Percentiles rank a stretch among this genome's conserved stretches.
Evolutionary conservation across 2,113 vertebrate species (phyloP).

Genomic region (Tragelaphus scriptus): DNA sequence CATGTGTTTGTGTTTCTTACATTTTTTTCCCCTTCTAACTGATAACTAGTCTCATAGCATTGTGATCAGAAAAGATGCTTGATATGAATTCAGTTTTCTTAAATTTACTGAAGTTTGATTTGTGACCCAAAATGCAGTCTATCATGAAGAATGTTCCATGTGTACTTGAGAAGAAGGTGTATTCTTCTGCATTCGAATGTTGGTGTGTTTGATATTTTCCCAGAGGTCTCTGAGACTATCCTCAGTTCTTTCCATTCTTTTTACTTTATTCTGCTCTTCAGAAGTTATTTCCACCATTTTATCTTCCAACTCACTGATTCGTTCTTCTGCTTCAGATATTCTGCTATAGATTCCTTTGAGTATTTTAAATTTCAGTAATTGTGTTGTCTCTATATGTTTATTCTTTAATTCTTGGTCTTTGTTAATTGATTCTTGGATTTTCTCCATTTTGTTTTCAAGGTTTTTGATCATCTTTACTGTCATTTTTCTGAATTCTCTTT

Average conservation of each 20-base stretch:
- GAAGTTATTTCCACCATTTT: background rate
- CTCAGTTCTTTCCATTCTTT: background rate
- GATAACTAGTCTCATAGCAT: background rate
- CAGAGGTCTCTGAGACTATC: background rate
- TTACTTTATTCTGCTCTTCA: background rate
- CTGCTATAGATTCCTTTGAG: background rate
- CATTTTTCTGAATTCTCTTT: background rate
- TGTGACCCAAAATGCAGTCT: background rate
- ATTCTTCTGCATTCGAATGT: background rate
- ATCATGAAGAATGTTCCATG: background rate
- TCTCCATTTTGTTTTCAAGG: background rate
- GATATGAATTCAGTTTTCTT: background rate
- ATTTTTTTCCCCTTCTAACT: background rate
- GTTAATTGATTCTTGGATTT: background rate
- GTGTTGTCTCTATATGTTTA: background rate
- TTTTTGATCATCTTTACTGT: background rate
- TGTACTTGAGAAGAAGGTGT: background rate
- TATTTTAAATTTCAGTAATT: background rate
- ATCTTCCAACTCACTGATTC: background rate
- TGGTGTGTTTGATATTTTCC: background rate
- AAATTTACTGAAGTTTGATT: background rate
- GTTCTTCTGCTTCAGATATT: background rate
- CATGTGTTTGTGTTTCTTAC: background rate
- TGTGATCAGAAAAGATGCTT: background rate
- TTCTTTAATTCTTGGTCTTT: background rate